Conservation (phyloP, 1,140 invertebrate genomes). For the Vollenhovia emeryi region DNA sequence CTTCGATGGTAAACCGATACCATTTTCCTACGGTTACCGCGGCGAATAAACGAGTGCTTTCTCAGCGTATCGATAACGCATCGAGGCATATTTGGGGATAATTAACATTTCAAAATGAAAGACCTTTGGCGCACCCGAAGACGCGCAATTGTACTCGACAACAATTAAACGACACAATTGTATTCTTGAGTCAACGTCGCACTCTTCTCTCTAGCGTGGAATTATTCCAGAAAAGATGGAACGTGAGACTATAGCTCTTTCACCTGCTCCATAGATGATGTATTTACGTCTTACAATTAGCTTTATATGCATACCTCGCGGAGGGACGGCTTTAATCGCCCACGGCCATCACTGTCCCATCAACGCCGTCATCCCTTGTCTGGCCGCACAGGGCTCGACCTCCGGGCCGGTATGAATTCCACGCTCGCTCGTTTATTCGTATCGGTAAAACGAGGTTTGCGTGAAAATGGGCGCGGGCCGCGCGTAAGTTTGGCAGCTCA, state of each 20-base stretch:
- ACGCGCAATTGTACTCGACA: neutral
- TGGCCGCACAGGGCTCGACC: neutral
- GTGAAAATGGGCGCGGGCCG: conserved; percentile 6
- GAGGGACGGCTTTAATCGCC: neutral
- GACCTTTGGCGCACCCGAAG: neutral
- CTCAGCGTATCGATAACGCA: no score
- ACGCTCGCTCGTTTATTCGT: conserved; percentile 11
- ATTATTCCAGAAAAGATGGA: neutral
- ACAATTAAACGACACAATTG: neutral
- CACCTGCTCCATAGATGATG: neutral
- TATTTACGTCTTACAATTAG: neutral
- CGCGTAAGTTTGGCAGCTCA: conserved; percentile 45
- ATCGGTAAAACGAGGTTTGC: conserved; percentile 27
- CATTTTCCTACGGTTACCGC: neutral
- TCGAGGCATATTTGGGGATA: neutral
- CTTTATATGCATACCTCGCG: neutral
- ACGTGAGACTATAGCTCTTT: neutral
- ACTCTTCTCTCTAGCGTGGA: neutral
- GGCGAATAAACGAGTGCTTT: neutral
- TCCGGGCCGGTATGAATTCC: neutral
- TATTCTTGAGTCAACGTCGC: neutral
- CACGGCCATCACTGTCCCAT: neutral
- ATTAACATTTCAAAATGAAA: neutral
- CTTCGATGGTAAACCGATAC: neutral
- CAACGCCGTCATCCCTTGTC: neutral